Evolutionary conservation across 2,888 invertebrate genomes (phyloP), one percentile per base, ranked within the genome.

Genomic region (Dynastes maya): DNA sequence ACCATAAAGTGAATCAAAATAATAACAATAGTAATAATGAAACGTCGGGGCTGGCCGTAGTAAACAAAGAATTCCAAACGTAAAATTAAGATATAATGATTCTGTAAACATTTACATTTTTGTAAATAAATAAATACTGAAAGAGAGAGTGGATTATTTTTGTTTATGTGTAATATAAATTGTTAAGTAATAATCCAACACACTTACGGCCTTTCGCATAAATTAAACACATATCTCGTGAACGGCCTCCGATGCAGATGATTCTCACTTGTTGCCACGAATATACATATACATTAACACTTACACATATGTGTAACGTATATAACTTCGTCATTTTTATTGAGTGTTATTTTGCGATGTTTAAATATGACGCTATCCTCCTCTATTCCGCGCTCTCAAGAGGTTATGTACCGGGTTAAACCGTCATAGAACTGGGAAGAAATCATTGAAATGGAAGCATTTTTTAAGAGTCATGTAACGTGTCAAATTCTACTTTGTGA

Each of bases 131-230:
- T 79, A 79, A 79, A 77, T 77, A 76, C 53, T 53, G 70, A 76
- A 76, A 45, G 45, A 45, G 70, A 68, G 71, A 71, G 70, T 27
- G 58, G 77, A 76, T 79, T 79, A 79, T 79, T 79, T 78, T 79
- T 79, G 77, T 79, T 79, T 79, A 77, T 70, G 65, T 68, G 72
- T 77, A 77, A 72, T 77, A 79, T 79, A 79, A 79, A 77, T 79
- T 79, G 77, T 79, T 79, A 79, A 68, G 68, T 71, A 77, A 77
- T 77, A 68, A 77, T 77, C 71, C 71, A 58, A 71, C 55, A 71
- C 71, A 71, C 71, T 71, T 71, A 55, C 55, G 71, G 71, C 6
- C 32, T 71, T 71, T 58, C 32, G 37, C 71, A 71, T 71, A 71
- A 71, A 71, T 71, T 71, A 71, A 71, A 71, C 71, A 51, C 70